phyloP scores from a whole-genome alignment of 2,888 invertebrate species.

The Schizotus pectinicornis region DNA sequence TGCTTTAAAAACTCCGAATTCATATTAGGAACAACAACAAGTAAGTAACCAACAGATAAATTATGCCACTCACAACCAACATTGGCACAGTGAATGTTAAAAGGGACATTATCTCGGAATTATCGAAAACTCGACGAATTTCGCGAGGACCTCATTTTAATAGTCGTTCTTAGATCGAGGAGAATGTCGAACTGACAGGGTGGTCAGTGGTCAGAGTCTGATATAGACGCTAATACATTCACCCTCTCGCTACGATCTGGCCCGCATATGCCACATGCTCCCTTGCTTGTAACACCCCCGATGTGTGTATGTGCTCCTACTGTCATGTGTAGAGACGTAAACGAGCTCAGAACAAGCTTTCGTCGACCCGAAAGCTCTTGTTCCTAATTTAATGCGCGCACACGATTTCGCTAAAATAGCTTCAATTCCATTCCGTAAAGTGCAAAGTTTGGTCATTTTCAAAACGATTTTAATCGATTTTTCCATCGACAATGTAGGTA shows the following conservation, averaged over 20 bases:
- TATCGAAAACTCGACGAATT: constrained; percentile 23
- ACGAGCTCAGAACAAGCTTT: no score
- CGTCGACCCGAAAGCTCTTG: no score
- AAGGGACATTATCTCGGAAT: constrained; percentile 22
- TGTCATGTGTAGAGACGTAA: no score
- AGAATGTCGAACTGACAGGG: constrained; percentile 46
- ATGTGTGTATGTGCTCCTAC: no score
- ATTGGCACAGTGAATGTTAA: constrained; percentile 43
- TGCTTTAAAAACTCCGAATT: constrained; percentile 20
- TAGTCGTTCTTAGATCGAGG: constrained; percentile 29
- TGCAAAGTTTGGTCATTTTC: no score
- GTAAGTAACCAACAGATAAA: constrained; percentile 47
- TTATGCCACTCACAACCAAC: constrained; percentile 45
- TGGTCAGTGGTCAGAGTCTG: constrained; percentile 55
- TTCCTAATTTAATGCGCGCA: no score
- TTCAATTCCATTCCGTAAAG: no score
- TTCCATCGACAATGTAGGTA: no score
- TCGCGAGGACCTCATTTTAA: constrained; percentile 25
- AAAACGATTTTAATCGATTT: no score
- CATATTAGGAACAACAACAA: constrained; percentile 44
- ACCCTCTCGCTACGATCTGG: constrained; percentile 49
- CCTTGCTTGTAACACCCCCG: constrained; percentile 4
- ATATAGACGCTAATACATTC: constrained; percentile 58
- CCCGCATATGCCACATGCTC: constrained; percentile 47
- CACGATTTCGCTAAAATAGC: no score